Base-by-base conservation (phyloP, 1,140 invertebrate species). In the Lordiphosa collinella region DNA sequence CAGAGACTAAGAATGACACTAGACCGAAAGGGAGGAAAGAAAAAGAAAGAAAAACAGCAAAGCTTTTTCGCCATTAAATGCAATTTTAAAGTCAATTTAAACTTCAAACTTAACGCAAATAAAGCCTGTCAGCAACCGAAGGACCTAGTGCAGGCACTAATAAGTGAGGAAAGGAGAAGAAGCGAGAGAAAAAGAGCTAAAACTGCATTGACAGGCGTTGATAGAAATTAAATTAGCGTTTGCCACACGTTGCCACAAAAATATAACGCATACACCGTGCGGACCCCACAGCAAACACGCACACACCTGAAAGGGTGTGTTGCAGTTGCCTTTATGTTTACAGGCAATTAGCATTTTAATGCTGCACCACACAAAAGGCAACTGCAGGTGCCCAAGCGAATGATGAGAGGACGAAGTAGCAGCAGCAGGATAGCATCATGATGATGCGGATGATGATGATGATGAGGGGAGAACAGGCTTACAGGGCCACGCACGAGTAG, bases 61-160 rank as follows among this genome's bases (percentile, higher is more conserved):
- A 52, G 49, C 44, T 66, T 72, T 55, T 54, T 57, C 16, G 73
- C 74, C 68, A 73, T 79, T 79, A 79, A 79, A 79, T 73, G 74
- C 74, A 79, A 79, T 79, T 79, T 79, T 79, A 79, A 79, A 79
- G 74, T 79, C 59, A 79, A 79, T 79, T 79, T 79, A 61, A 72
- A 64, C 74, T 69, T 44, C 38, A 38, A 79, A 79, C 55, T 65
- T 70, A 79, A 79, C 76, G 59, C 74, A 79, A 79, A 79, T 79
- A 73, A 73, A 69, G 54, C 47, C 68, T 79, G 74, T 79, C 74
- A 79, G 55, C 63, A 41, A 47, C 74, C 78, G 68, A 18, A 40
- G 49, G 36, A 29, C 36, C 25, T 13, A 16, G 49, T 54, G 50
- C 40, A 51, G 11, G 22, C 54, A 38, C 43, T 55, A 52, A 66